A percentile compares a stretch with the other conserved stretches of the same genome.
phyloP scores from a whole-genome alignment of 2,797 vertebrate species.

The Phoeniculus purpureus region DNA sequence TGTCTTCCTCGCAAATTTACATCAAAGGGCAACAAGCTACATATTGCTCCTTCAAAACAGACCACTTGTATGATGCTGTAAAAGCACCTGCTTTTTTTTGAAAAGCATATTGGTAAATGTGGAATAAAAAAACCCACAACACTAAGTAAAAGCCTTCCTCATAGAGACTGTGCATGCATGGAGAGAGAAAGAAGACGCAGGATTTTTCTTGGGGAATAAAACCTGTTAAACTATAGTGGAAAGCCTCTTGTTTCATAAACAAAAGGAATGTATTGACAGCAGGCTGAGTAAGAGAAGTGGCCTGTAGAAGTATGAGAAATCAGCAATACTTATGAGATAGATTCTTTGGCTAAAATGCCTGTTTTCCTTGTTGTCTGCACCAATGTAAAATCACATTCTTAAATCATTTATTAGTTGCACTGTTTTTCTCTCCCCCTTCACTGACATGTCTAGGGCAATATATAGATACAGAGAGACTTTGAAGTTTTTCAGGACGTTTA shows the following conservation, averaged over 20 bases:
- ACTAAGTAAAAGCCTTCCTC: background rate
- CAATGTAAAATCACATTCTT: conserved; percentile 29
- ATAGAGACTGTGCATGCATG: background rate
- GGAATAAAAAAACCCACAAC: background rate
- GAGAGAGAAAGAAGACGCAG: background rate
- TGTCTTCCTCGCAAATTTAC: conserved; percentile 58
- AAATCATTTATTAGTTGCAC: conserved; percentile 46
- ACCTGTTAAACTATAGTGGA: conserved; percentile 13
- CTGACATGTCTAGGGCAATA: background rate
- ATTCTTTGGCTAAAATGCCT: conserved; percentile 12
- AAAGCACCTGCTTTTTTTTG: conserved; percentile 25
- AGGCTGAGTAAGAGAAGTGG: conserved; percentile 10
- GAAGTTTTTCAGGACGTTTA: conserved; percentile 21
- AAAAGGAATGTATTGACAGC: conserved; percentile 20
- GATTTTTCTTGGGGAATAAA: conserved; percentile 32
- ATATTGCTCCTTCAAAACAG: conserved; percentile 29
- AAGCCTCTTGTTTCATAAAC: conserved; percentile 24
- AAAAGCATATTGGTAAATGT: conserved; percentile 23
- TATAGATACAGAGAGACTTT: background rate
- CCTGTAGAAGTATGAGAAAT: conserved; percentile 20
- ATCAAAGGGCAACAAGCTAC: conserved; percentile 44
- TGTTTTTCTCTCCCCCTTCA: conserved; percentile 17
- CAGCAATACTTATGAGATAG: background rate
- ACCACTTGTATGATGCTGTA: background rate
- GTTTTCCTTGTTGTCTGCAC: conserved; percentile 17